Conservation (phyloP, 2,888 invertebrate genomes). For the Amphiduros pacificus region DNA sequence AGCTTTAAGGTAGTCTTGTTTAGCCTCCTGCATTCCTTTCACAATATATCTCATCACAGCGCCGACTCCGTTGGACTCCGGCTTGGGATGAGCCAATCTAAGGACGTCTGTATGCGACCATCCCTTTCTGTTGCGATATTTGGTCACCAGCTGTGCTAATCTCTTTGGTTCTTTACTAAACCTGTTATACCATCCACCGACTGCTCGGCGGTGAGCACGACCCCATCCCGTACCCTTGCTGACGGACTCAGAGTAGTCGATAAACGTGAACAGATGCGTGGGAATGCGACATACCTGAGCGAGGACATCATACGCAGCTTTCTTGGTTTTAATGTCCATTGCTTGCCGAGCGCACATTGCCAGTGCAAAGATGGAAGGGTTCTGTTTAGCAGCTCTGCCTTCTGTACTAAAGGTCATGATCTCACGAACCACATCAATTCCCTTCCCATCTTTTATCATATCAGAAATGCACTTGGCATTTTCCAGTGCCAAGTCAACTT, state of each 20-base stretch:
- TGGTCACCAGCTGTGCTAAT: conserved; percentile 69
- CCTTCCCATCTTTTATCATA: conserved; percentile 49
- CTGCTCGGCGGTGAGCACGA: conserved; percentile 68
- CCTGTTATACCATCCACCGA: conserved; percentile 69
- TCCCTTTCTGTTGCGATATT: conserved; percentile 68
- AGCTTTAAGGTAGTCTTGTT: conserved; percentile 23
- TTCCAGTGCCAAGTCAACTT: conserved; percentile 47
- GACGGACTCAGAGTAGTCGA: conserved; percentile 66
- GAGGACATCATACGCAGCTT: conserved; percentile 65
- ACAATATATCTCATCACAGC: conserved; percentile 35
- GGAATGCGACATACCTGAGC: conserved; percentile 67
- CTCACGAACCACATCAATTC: conserved; percentile 47
- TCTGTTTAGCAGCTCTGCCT: conserved; percentile 59
- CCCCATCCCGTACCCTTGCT: conserved; percentile 64
- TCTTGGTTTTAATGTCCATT: conserved; percentile 60
- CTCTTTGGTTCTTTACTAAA: conserved; percentile 62
- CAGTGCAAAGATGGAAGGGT: conserved; percentile 67
- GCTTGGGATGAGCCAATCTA: conserved; percentile 49
- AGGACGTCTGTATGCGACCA: conserved; percentile 76
- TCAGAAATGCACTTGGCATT: conserved; percentile 47
- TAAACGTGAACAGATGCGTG: conserved; percentile 69
- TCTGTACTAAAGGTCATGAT: conserved; percentile 47
- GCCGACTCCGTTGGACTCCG: conserved; percentile 29
- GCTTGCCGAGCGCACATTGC: conserved; percentile 66
- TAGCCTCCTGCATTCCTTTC: conserved; percentile 38